phyloP scores from a whole-genome alignment of 2,888 invertebrate genomes.

The Acronicta alni region DNA sequence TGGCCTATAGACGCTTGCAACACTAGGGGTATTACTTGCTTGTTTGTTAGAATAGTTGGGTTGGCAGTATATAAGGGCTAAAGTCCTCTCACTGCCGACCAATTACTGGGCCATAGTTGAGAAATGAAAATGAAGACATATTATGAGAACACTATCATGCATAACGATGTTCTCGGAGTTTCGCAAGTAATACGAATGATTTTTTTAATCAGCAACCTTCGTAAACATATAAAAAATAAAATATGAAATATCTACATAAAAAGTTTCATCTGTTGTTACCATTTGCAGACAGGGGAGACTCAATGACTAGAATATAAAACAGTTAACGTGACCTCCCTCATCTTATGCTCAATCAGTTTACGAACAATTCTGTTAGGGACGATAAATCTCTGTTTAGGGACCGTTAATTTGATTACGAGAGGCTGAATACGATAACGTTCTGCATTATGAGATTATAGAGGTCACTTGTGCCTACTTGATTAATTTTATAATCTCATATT shows the following conservation, averaged over 20 bases:
- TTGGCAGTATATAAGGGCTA: no score
- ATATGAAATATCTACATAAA: slow-evolving; percentile 2
- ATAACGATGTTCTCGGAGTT: no score
- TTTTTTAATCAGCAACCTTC: no score
- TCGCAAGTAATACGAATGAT: no score
- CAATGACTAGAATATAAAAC: slow-evolving; percentile 75
- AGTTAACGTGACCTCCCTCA: slow-evolving; percentile 72
- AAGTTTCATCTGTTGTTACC: slow-evolving; percentile 21
- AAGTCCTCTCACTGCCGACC: no score
- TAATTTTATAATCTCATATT: slow-evolving; percentile 65
- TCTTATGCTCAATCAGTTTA: slow-evolving; percentile 79
- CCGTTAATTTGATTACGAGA: slow-evolving; percentile 78
- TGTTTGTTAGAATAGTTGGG: no score
- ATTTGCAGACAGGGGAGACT: slow-evolving; percentile 59
- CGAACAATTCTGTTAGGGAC: slow-evolving; percentile 84
- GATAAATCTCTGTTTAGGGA: slow-evolving; percentile 86
- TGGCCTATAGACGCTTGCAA: no score
- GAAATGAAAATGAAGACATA: no score
- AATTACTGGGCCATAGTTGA: no score
- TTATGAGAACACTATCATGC: no score
- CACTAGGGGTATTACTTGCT: no score
- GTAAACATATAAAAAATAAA: no score
- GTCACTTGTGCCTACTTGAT: slow-evolving; percentile 74
- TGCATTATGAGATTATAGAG: slow-evolving; percentile 77
- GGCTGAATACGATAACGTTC: slow-evolving; percentile 73